Base-by-base conservation (phyloP, 1,140 invertebrate species). In the Atta colombica region DNA sequence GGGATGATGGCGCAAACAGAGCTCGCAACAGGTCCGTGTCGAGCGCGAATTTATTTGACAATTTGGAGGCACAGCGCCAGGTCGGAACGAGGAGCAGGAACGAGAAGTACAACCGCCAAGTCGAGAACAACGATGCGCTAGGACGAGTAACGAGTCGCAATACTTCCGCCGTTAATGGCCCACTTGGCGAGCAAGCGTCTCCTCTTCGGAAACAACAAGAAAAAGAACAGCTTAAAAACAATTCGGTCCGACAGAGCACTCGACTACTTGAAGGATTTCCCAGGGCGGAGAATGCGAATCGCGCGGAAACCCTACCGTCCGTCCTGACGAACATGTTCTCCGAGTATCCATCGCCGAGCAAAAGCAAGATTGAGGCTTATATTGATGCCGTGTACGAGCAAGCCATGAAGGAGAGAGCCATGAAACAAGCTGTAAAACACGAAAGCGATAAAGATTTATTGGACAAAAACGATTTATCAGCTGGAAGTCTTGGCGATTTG, bases 21-120 rank as follows among this genome's bases (percentile, higher is more conserved):
- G 49, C 85, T 71, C 18, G 85, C 85, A 90, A 92, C 77, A 92
- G 89, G 77, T 87, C 53, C 65, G 58, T 66, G 31, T 61, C 68
- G 68, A 82, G 51, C 53, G 31, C n/a, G 60, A 58, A 58, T 77
- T 66, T 60, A 16, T 66, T 61, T 51, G 85, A 81, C 55, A 51
- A 90, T 77, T 14, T 51, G 53, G 53, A 87, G 88, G 88, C 89
- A 60, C 65, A 8, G 21, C 18, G 85, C 89, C 89, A 89, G 66
- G 1, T 12, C n/a, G 10, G 12, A 25, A 31, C 35, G 14, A 69
- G 18, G 14, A 69, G 18, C 21, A 75, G 49, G 12, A 21, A 61
- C 8, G 63, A 6, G 25, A 35, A 2, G 25, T 16, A 51, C 49
- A 49, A 28, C 18, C 28, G 18, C 5, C 45, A 2, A 21, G 35